These are phyloP conservation scores for Napeogenes sylphis DNA, from an alignment of 2,888 invertebrate species.

Conservation along the genomic window DNA sequence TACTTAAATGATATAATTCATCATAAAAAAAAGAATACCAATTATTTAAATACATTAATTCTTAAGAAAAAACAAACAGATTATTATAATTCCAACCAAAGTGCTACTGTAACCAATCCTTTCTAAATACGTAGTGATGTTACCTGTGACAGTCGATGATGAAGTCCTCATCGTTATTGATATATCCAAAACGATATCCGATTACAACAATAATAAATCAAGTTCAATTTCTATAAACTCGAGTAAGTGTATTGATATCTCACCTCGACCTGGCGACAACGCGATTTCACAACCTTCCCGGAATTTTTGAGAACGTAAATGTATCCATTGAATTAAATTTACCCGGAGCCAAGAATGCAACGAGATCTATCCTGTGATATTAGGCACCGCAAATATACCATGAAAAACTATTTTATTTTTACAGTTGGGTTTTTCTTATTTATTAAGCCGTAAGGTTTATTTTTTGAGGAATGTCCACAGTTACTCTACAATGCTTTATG, in stretches of 20 bases:
- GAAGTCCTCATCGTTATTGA: neutral
- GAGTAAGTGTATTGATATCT: conserved; percentile 55
- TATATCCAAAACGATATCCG: too few relatives aligned
- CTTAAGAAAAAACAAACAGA: too few relatives aligned
- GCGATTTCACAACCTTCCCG: conserved; percentile 60
- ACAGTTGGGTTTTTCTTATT: conserved; percentile 13
- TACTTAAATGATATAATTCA: too few relatives aligned
- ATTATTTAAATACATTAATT: too few relatives aligned
- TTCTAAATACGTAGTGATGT: neutral
- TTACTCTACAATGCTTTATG: conserved; percentile 27
- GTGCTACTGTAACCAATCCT: too few relatives aligned
- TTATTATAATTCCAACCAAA: too few relatives aligned
- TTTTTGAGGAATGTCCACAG: conserved; percentile 18
- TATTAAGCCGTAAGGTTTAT: conserved; percentile 11
- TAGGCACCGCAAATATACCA: conserved; percentile 50
- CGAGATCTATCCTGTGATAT: conserved; percentile 60
- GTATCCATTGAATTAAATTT: conserved; percentile 53
- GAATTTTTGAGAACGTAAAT: conserved; percentile 60
- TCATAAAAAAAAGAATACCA: too few relatives aligned
- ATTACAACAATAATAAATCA: conserved; percentile 5
- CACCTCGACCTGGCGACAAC: conserved; percentile 60
- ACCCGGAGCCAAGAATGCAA: conserved; percentile 47
- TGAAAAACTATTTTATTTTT: conserved; percentile 13
- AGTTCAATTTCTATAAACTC: conserved; percentile 37
- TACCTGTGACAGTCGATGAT: conserved; percentile 10